Conservation (phyloP, 2,113 vertebrate genomes). For the Potamarius usumacintae region DNA sequence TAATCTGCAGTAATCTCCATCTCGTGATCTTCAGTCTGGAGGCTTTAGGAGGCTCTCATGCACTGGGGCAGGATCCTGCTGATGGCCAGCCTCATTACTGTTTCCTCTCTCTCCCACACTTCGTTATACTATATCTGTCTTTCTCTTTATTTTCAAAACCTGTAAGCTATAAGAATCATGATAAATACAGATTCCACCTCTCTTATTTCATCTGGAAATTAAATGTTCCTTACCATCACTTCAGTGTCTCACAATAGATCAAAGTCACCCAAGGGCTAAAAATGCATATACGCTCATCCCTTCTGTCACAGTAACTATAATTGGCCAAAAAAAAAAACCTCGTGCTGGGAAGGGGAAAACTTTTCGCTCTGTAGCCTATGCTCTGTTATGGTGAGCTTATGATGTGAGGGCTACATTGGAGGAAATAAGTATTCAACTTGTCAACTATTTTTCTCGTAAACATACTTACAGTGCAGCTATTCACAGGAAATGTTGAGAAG, state of each 20-base stretch:
- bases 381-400: slow-evolving; percentile 59
- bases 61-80: neutral
- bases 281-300: slow-evolving; percentile 15
- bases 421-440: too few species aligned
- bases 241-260: slow-evolving; percentile 31
- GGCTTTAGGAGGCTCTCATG: neutral
- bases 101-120: neutral
- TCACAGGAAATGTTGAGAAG: too few species aligned
- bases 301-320: slow-evolving; percentile 35
- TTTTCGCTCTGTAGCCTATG: slow-evolving; percentile 47
- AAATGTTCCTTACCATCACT: slow-evolving; percentile 31
- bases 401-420: slow-evolving; percentile 53
- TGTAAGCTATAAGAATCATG: neutral
- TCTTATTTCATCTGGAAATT: slow-evolving; percentile 14
- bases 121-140: neutral
- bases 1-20: slow-evolving; percentile 28
- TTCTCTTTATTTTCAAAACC: slow-evolving; percentile 6
- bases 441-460: too few species aligned
- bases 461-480: too few species aligned
- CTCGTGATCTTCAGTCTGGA: slow-evolving; percentile 20
- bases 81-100: neutral
- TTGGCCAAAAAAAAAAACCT: slow-evolving; percentile 22
- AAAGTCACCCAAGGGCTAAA: slow-evolving; percentile 16
- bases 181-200: neutral
- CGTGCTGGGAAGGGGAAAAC: slow-evolving; percentile 48